phyloP scores from a whole-genome alignment of 1,140 invertebrate species.

The Leptopilina clavipes region DNA sequence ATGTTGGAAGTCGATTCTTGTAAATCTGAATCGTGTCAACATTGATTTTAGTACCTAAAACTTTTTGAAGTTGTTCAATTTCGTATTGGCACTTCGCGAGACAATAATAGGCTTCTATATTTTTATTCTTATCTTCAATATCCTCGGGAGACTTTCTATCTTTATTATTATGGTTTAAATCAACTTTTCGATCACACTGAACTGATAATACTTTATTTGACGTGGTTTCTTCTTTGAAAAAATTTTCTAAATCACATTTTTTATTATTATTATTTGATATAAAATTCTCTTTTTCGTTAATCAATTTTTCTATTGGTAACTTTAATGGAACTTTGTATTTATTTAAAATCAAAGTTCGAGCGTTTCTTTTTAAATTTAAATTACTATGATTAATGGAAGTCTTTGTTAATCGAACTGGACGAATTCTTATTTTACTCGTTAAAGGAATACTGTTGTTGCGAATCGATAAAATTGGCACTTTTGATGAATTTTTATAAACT shows the following conservation, averaged over 20 bases:
- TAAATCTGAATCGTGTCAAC: constrained; percentile 61
- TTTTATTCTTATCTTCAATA: constrained; percentile 34
- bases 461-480: constrained; percentile 52
- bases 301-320: neutral
- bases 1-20: constrained; percentile 56
- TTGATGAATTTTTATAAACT: neutral
- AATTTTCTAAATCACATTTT: constrained; percentile 9
- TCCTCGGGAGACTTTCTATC: neutral
- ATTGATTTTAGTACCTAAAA: constrained; percentile 63
- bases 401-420: constrained; percentile 14
- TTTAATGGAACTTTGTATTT: neutral
- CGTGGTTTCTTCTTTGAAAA: neutral
- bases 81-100: constrained; percentile 58
- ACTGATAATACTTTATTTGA: neutral
- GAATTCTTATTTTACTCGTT: constrained; percentile 39
- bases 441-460: constrained; percentile 50
- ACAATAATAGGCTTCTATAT: constrained; percentile 47
- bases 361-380: neutral
- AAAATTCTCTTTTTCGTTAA: neutral
- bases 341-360: neutral
- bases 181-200: neutral
- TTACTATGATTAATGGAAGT: constrained; percentile 23
- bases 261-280: neutral
- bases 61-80: constrained; percentile 64
- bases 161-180: neutral